Evolutionary conservation across 2,888 invertebrate genomes (phyloP), one percentile per base, ranked within the genome.

Genomic region (Caenorhabditis afra): DNA sequence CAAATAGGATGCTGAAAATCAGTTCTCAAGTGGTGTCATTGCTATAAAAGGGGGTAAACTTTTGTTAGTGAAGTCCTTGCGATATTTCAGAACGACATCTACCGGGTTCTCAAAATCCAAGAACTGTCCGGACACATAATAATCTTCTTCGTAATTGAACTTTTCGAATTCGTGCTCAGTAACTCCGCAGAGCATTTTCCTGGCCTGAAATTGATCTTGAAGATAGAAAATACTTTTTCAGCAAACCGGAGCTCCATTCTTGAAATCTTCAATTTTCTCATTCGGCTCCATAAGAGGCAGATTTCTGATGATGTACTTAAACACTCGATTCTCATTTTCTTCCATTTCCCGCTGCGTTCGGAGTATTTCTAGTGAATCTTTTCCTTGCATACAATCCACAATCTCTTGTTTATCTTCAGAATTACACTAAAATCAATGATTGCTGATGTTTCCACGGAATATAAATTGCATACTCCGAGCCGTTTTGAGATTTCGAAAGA

Each of bases 101-200:
- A 44, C 52, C n/a, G 70, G 70, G 11, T 70, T 70, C 23, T 70
- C 70, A 47, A 70, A 70, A 14, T 70, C 70, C n/a, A 62, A 39
- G 16, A 70, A 70, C 1, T 2, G 29, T 0, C 61, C 61, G 11
- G 44, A 18, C 1, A 59, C 53, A 8, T 50, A 41, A 11, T 50
- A 61, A 4, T 45, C 29, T 1, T 47, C 29, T 1, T 47, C 12
- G 47, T 70, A 70, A 7, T 12, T 11, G 12, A 45, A 53, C 14
- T 39, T 44, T 47, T 55, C 44, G 5, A 62, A 70, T 12, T 70
- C 70, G 16, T 59, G 39, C 18, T 70, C 61, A 0, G 70, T 62
- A 0, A 53, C 45, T 39, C 70, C 70, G 18, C 41, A 62, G 16
- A 70, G 11, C 45, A 70, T 22, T 35, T 70, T 70, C 39, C 70